Evolutionary conservation across 2,888 invertebrate genomes (phyloP).

Genomic region (Cheiracanthium punctorium): DNA sequence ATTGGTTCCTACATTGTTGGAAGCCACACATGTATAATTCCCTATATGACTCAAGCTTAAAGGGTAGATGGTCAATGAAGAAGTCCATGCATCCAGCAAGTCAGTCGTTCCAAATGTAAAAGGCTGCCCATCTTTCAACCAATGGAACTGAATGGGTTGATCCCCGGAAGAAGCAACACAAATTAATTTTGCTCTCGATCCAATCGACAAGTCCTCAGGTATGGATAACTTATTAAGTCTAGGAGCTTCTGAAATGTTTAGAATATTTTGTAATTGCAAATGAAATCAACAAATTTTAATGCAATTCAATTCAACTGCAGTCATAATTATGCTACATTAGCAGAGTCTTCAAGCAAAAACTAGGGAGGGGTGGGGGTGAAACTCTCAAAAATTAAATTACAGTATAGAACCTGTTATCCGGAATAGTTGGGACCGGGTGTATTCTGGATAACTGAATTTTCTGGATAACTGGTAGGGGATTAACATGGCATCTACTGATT

Average conservation of each 20-base stretch:
- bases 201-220: constrained; percentile 37
- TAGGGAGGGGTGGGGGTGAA: no score
- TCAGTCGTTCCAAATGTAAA: constrained; percentile 34
- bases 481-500: no score
- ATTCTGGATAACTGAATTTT: no score
- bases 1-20: constrained; percentile 47
- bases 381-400: no score
- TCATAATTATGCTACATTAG: no score
- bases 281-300: no score
- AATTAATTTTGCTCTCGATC: constrained; percentile 45
- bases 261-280: background rate
- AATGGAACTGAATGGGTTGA: constrained; percentile 61
- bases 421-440: no score
- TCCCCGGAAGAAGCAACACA: constrained; percentile 62
- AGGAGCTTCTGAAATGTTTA: constrained; percentile 46
- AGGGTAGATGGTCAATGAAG: constrained; percentile 50
- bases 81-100: constrained; percentile 65
- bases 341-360: no score
- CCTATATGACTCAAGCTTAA: constrained; percentile 59
- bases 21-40: constrained; percentile 65
- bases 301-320: no score
- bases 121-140: constrained; percentile 59
- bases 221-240: constrained; percentile 60
- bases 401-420: no score
- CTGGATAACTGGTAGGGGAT: no score